phyloP scores from a whole-genome alignment of 2,113 vertebrate genomes.

The Apteryx owenii region DNA sequence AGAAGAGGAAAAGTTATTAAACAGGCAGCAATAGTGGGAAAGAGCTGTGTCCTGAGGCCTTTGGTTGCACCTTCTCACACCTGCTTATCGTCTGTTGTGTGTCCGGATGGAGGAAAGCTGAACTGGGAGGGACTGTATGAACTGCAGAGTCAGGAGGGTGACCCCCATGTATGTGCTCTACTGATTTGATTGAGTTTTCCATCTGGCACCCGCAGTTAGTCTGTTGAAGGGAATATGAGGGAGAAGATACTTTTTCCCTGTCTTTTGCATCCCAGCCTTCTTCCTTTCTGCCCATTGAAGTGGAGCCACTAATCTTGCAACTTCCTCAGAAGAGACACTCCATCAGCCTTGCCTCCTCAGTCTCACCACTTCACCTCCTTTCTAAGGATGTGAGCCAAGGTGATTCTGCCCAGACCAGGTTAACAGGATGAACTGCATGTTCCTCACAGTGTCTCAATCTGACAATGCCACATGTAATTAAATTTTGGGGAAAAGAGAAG shows the following conservation, averaged over 20 bases:
- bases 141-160: not conserved
- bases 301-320: not conserved
- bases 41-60: not conserved
- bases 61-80: not conserved
- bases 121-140: not conserved
- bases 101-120: not conserved
- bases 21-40: not conserved
- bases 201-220: not conserved
- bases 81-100: not conserved
- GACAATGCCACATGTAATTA: not conserved
- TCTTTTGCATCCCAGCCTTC: not conserved
- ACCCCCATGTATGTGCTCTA: not conserved
- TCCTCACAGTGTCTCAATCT: not conserved
- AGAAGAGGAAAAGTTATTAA: not conserved
- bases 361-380: not conserved
- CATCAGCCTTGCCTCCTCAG: rapidly evolving
- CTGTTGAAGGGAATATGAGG: not conserved
- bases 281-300: not conserved
- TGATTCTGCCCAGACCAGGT: not conserved
- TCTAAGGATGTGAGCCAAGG: not conserved
- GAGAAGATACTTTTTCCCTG: not conserved
- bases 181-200: not conserved
- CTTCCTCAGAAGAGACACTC: not conserved
- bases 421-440: not conserved
- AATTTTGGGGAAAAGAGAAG: not conserved